phyloP scores from a whole-genome alignment of 2,888 invertebrate species.

The Ochlodes sylvanus region DNA sequence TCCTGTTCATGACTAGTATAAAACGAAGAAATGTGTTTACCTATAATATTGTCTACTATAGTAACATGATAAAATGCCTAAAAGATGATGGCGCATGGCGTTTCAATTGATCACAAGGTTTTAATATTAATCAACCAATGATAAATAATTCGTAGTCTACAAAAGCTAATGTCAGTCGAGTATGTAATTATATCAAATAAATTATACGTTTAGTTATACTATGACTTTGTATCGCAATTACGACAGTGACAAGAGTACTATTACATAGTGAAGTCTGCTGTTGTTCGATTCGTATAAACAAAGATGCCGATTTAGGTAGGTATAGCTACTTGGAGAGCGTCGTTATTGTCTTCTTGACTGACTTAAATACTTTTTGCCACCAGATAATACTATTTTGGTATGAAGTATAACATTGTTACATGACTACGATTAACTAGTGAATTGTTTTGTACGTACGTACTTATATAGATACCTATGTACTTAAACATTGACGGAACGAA shows the following conservation, averaged over 20 bases:
- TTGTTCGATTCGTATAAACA: conserved; percentile 29
- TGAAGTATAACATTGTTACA: conserved; percentile 2
- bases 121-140: conserved; percentile 7
- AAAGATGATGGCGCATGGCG: conserved; percentile 64
- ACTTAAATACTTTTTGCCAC: conserved; percentile 14
- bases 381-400: conserved; percentile 4
- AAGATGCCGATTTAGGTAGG: conserved; percentile 21
- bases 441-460: conserved; percentile 6
- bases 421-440: background rate
- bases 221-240: conserved; percentile 18
- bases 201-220: background rate
- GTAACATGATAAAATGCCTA: background rate
- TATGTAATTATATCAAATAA: conserved; percentile 1
- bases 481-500: conserved; percentile 42
- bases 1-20: conserved; percentile 22
- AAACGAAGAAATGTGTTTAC: conserved; percentile 23
- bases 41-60: background rate
- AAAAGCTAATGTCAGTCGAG: background rate
- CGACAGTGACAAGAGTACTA: conserved; percentile 27
- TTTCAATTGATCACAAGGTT: conserved; percentile 42
- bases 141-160: background rate
- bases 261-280: conserved; percentile 39
- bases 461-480: conserved; percentile 3
- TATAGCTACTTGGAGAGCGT: conserved; percentile 16
- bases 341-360: conserved; percentile 24